These are phyloP conservation scores for Drosophila dunni DNA, from an alignment of 1,140 invertebrate genomes.

Conservation along the genomic window DNA sequence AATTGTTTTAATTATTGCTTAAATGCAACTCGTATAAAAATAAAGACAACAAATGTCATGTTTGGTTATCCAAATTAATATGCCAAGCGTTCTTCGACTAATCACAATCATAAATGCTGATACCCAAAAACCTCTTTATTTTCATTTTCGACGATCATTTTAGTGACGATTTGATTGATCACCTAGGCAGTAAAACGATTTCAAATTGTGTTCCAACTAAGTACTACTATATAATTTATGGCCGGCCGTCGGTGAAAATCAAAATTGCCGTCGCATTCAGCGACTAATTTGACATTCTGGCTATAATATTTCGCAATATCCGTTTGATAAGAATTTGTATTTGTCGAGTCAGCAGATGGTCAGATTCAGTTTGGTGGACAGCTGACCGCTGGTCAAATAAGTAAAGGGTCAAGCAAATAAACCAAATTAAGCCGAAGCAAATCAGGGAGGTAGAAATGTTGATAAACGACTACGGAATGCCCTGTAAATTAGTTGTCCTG, in stretches of 20 bases:
- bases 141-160: constrained; percentile 47
- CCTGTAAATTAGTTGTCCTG: not conserved
- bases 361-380: constrained; percentile 3
- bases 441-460: not conserved
- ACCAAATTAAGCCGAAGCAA: not conserved
- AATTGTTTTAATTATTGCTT: constrained; percentile 82
- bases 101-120: constrained; percentile 64
- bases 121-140: constrained; percentile 13
- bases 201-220: constrained; percentile 12
- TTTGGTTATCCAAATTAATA: constrained; percentile 24
- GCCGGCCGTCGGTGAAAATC: constrained; percentile 33
- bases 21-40: constrained; percentile 36
- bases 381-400: constrained; percentile 46
- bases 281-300: constrained; percentile 36
- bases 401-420: constrained; percentile 11
- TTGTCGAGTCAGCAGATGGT: constrained; percentile 46
- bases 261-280: constrained; percentile 2
- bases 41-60: constrained; percentile 45
- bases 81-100: constrained; percentile 28
- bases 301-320: constrained; percentile 42
- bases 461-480: not conserved
- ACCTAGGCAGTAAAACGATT: constrained; percentile 38
- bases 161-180: constrained; percentile 74
- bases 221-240: constrained; percentile 48
- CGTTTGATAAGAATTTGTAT: constrained; percentile 3